These are phyloP conservation scores for Drosophila parabipectinata DNA, from an alignment of 1,140 invertebrate species.

Conservation along the genomic window DNA sequence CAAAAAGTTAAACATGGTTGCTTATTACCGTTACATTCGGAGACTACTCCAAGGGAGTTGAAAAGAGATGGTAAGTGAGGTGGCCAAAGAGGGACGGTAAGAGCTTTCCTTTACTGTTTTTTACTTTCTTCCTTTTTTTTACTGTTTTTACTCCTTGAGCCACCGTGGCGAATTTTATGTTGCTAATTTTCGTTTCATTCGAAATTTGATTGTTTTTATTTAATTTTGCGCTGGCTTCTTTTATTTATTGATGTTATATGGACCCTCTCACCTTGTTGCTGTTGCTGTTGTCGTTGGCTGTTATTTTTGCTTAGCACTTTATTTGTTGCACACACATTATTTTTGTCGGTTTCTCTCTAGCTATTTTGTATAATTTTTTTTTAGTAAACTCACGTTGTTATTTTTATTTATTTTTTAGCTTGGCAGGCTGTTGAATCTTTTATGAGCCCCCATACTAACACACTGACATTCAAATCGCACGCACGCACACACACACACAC, in stretches of 20 bases:
- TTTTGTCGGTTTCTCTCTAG: constrained; percentile 19
- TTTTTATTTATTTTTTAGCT: constrained; percentile 46
- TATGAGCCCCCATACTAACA: constrained; percentile 52
- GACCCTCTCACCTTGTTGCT: background rate
- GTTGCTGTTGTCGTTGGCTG: background rate
- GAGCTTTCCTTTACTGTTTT: constrained; percentile 31
- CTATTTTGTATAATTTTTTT: constrained; percentile 41
- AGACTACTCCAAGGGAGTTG: constrained; percentile 36
- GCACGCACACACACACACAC: constrained; percentile 20
- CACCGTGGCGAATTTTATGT: constrained; percentile 21
- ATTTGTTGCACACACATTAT: constrained; percentile 15
- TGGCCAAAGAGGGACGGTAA: background rate
- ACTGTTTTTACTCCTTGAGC: constrained; percentile 12
- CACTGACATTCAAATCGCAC: constrained; percentile 21
- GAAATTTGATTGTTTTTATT: constrained; percentile 34
- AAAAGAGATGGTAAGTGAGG: background rate
- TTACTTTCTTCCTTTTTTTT: constrained; percentile 1
- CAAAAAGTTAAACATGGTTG: constrained; percentile 47
- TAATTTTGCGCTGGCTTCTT: constrained; percentile 3
- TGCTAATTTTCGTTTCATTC: constrained; percentile 37
- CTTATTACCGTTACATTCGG: constrained; percentile 50
- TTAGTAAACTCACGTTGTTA: constrained; percentile 41
- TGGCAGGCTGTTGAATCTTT: constrained; percentile 74
- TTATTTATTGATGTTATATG: constrained; percentile 1
- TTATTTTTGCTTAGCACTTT: constrained; percentile 30